Evolutionary conservation across 2,797 vertebrate genomes (phyloP), one percentile per base, ranked within the genome.

Genomic region (Anabas testudineus): DNA sequence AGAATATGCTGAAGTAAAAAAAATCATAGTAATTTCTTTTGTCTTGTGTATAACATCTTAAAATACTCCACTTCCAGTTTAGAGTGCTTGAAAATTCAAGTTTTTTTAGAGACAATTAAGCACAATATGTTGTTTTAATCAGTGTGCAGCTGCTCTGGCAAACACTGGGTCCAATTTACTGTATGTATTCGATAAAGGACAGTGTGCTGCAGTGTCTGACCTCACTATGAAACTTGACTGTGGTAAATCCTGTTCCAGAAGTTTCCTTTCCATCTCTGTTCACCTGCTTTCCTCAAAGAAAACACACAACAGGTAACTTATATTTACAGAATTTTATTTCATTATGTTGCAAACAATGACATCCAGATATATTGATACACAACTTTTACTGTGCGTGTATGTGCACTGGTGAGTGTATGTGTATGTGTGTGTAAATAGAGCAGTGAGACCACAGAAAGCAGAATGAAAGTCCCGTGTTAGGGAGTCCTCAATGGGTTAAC

Each of bases 261-360:
- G 49, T 19, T 48, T 46, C 30, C 37, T 26, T 15, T 43, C 36
- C 36, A 37, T 48, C 37, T 59, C 18, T 24, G 42, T 15, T 58
- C 26, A 49, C 19, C 37, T 45, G 36, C 24, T 53, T 37, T 14
- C 41, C 57, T 55, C 15, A 69, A 75, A 86, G 7, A 76, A 78
- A 85, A 0, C 15, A 59, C 62, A 83, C 60, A 59, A 52, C 7
- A 43, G 10, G 19, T 48, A 28, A 68, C 21, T 74, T 87, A 90
- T 94, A 95, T 94, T 93, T 95, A 94, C 93, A 94, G 92, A 87
- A 88, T 90, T 94, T 93, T 90, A 92, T 88, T 92, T 92, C 82
- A 92, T 94, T 93, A 94, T 93, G 92, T 91, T 93, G 91, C 93
- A 94, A 95, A 94, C 94, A 94, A 94, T 94, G 90, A 94, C 94